These are phyloP conservation scores for Biston stratarius DNA, from an alignment of 2,888 invertebrate genomes.

Conservation along the genomic window DNA sequence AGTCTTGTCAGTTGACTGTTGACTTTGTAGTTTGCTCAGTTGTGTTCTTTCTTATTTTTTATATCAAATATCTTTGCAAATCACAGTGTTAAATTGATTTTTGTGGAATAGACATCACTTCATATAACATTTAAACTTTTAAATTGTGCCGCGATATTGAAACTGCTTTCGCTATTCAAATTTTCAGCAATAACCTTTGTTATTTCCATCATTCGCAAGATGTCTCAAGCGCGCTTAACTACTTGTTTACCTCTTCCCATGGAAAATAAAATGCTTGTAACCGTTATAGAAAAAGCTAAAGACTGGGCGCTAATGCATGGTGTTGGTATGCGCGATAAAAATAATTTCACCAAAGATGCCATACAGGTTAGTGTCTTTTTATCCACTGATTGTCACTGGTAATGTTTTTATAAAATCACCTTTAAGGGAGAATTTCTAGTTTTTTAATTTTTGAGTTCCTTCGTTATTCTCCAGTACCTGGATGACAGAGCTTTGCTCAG, in stretches of 20 bases:
- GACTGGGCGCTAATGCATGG: constrained; percentile 96
- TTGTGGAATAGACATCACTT: not conserved
- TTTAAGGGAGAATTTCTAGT: too few relatives aligned
- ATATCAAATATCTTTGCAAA: not conserved
- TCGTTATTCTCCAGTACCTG: too few relatives aligned
- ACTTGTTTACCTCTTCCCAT: constrained; percentile 90
- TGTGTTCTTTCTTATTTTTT: too few relatives aligned
- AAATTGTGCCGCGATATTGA: not conserved
- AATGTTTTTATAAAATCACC: too few relatives aligned
- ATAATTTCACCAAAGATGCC: constrained; percentile 88
- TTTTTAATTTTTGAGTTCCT: too few relatives aligned
- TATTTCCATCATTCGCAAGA: constrained; percentile 45
- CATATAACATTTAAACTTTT: not conserved
- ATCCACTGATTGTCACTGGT: not conserved
- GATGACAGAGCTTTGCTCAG: too few relatives aligned
- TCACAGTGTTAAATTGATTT: not conserved
- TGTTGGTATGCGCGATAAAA: constrained; percentile 91
- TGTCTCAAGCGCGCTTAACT: constrained; percentile 81
- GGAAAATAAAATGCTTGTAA: constrained; percentile 87
- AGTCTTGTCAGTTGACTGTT: too few relatives aligned
- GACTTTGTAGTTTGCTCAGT: too few relatives aligned
- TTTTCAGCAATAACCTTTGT: constrained; percentile 5
- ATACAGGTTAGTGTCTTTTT: constrained; percentile 76
- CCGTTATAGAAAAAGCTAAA: constrained; percentile 90
- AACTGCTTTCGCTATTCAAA: not conserved